Base-by-base conservation (phyloP, 2,797 vertebrate genomes). In the Acanthurus leucopareius region DNA sequence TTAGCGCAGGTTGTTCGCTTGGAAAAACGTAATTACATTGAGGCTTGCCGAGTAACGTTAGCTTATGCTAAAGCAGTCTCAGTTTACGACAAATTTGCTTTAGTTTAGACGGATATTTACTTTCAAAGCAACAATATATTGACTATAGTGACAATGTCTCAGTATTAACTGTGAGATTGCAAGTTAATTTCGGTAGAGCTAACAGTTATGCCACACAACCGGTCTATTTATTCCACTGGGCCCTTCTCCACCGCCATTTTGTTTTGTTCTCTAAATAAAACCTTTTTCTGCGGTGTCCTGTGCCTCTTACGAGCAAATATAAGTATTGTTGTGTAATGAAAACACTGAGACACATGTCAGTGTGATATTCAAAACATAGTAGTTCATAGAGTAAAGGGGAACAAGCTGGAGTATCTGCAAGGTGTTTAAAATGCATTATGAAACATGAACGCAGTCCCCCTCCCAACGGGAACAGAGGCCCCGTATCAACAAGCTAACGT, bases 221-320 rank as follows among this genome's bases (percentile, higher is more conserved):
- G 68, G 67, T 49, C 13, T 70, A 80, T 69, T 73, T 45, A 40
- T 40, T 80, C 48, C 57, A 85, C 61, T 42, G 82, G 94, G 92
- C 93, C 93, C 82, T 61, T 72, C 72, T 82, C 65, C 89, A 84
- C 88, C 95, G 96, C 96, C 96, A 96, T 96, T 96, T 96, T 96
- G 95, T 96, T 95, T 95, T 93, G 93, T 95, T 94, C 92, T 91
- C 80, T 69, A 60, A 82, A 87, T 92, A 88, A 89, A 91, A 92
- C 68, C 14, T 28, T 11, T 63, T 82, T 52, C 53, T 79, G 82
- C 83, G 72, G 75, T 69, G 3, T 38, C 20, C 53, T 32, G 11
- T 11, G 15, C 11, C 3, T 17, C 1, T 35, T 38, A 2, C 11
- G 7, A 14, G 14, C 20, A 4, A 1, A 9, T 11, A 45, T 16